Conservation (phyloP, 1,140 invertebrate genomes). For the Lycorma delicatula region DNA sequence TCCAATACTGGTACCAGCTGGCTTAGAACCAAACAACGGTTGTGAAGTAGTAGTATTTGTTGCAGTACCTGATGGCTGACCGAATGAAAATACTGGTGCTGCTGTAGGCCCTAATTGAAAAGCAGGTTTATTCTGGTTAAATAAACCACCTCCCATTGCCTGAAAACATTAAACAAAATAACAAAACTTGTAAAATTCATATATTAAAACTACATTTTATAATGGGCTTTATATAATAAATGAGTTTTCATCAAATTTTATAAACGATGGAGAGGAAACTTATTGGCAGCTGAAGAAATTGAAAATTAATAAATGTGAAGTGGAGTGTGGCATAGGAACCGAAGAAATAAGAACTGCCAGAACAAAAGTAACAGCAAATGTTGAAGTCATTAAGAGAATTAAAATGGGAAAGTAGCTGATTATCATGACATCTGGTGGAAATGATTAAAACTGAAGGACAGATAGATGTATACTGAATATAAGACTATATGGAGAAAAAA, state of each 20-base stretch:
- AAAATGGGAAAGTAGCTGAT: too few species aligned
- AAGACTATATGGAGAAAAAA: too few species aligned
- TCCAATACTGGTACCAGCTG: slow-evolving; percentile 37
- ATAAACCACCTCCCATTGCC: slow-evolving; percentile 37
- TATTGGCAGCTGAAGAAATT: too few species aligned
- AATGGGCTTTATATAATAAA: neutral
- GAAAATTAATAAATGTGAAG: too few species aligned
- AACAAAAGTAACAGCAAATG: too few species aligned
- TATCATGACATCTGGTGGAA: too few species aligned
- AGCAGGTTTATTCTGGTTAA: slow-evolving; percentile 41
- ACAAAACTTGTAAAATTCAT: neutral
- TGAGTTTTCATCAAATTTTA: neutral
- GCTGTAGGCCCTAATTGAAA: slow-evolving; percentile 38
- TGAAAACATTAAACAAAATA: slow-evolving; percentile 1
- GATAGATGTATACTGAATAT: too few species aligned
- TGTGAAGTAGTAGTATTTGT: slow-evolving; percentile 31
- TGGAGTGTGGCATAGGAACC: too few species aligned
- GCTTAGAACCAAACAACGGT: slow-evolving; percentile 38
- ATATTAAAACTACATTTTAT: slow-evolving; percentile 12
- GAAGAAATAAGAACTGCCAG: too few species aligned
- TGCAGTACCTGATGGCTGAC: slow-evolving; percentile 36
- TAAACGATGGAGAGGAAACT: too few species aligned
- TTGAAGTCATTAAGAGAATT: too few species aligned
- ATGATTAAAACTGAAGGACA: too few species aligned
- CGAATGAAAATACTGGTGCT: slow-evolving; percentile 41